Base-by-base conservation (phyloP, 2,797 vertebrate genomes). In the Enteromius unitaeniatus region DNA sequence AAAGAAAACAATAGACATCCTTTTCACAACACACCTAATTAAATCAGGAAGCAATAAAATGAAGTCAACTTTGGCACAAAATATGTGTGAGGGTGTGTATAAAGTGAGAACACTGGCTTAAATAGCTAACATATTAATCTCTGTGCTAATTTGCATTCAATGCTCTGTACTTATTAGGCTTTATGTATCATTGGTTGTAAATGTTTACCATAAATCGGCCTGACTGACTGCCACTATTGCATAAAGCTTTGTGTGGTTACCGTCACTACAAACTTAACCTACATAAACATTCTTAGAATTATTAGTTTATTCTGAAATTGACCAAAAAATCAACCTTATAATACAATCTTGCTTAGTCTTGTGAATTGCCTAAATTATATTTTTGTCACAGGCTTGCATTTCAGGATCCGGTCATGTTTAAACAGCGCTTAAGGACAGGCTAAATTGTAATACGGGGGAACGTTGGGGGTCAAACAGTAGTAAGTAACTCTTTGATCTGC, bases 401-500 rank as follows among this genome's bases (percentile, higher is more conserved):
- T 75, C 82, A 82, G 65, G 72, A 81, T 83, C 37, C 60, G 64
- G 47, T 60, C 40, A 4, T 82, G 85, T 78, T 85, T 83, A 82
- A 78, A 58, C 34, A 78, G 65, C 42, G 23, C 34, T 31, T 77
- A 64, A 82, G 79, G 42, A 86, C 84, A 76, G 70, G 70, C 19
- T 78, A 23, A 78, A 53, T 79, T 58, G 72, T 78, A 85, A 34
- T 53, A 31, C 28, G 2, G 31, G 26, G 26, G 47, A 45, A 21
- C 75, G 14, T 8, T 28, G 21, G 40, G 76, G 85, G 73, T 85
- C 82, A 86, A 86, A 89, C 85, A 87, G 76, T 85, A 84, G 87
- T 85, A 89, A 91, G 87, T 49, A 60, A 82, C 70, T 34, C 49
- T 28, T 49, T 53, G 87, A 85, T 89, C 89, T 82, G 83, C 86